Conservation (phyloP, 2,113 vertebrate genomes). For the Hystrix brachyura region DNA sequence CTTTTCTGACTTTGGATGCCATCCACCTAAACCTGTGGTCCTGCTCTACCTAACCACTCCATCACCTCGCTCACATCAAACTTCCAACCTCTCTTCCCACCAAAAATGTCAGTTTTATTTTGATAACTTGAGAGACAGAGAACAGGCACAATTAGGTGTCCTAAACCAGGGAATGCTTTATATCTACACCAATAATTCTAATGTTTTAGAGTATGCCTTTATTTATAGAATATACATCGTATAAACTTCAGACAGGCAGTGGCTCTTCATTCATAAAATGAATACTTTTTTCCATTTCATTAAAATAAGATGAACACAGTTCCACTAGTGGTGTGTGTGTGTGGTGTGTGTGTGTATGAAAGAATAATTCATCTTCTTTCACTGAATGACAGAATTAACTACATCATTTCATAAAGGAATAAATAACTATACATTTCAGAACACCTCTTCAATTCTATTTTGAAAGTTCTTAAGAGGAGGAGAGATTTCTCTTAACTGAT, state of each 20-base stretch:
- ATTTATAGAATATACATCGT: background rate
- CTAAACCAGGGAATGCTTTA: background rate
- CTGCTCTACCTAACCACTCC: background rate
- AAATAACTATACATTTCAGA: background rate
- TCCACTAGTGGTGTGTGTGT: background rate
- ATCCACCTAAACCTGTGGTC: rapidly evolving
- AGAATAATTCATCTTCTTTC: background rate
- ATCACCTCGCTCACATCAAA: too few species aligned
- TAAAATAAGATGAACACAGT: conserved; percentile 17
- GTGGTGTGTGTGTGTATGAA: background rate
- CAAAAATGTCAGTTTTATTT: background rate
- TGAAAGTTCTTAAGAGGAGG: background rate
- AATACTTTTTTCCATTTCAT: background rate
- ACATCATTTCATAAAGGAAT: background rate
- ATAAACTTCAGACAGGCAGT: background rate
- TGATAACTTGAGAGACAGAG: background rate
- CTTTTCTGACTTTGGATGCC: background rate
- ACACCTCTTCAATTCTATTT: background rate
- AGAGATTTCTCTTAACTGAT: background rate
- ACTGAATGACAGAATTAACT: background rate
- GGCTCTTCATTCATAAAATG: background rate
- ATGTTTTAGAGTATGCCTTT: background rate
- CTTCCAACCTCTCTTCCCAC: background rate
- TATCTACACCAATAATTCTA: background rate
- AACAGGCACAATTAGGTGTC: background rate